Evolutionary conservation across 2,113 vertebrate species (phyloP), one percentile per base, ranked within the genome.

Genomic region (Anolis sagrei): DNA sequence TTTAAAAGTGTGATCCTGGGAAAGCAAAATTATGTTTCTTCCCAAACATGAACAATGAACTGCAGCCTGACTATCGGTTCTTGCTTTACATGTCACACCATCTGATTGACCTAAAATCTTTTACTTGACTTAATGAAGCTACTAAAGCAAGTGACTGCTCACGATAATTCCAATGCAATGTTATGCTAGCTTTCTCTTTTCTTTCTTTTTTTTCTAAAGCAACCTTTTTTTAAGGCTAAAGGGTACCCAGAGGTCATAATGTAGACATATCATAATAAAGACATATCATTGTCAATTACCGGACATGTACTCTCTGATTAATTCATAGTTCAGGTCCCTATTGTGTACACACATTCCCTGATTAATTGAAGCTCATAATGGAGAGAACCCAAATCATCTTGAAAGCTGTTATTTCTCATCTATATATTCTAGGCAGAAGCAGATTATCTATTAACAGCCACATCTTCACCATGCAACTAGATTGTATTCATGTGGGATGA

Each of bases 121-220:
- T 44, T 82, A 68, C 77, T 58, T 90, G 89, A 51, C 88, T 73
- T 90, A 83, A 86, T 92, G 91, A 93, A 93, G 66, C 81, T 73
- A 39, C 87, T 77, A 85, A 87, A 83, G 83, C 48, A 85, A 86
- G 82, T 44, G 39, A 44, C 39, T 44, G 39, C 39, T 44, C 87
- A 85, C 91, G 5, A 18, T 0, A 90, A 87, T 90, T 91, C 86
- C 87, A 82, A 54, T 49, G 18, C 3, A 66, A 29, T 48, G 39
- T 36, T 18, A 25, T 34, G 9, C 64, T 51, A 54, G 48, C 21
- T 64, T n/a, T 58, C 11, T 13, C 54, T 29, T n/a, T 16, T 13
- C 27, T 29, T 76, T 51, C 44, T 25, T 76, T 48, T 32, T 13
- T 76, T 74, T 76, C 4, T 18, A 87, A 16, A 32, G 2, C 1